These are phyloP conservation scores for Lepisosteus osseus DNA, from an alignment of 2,113 vertebrate genomes.

Conservation along the genomic window DNA sequence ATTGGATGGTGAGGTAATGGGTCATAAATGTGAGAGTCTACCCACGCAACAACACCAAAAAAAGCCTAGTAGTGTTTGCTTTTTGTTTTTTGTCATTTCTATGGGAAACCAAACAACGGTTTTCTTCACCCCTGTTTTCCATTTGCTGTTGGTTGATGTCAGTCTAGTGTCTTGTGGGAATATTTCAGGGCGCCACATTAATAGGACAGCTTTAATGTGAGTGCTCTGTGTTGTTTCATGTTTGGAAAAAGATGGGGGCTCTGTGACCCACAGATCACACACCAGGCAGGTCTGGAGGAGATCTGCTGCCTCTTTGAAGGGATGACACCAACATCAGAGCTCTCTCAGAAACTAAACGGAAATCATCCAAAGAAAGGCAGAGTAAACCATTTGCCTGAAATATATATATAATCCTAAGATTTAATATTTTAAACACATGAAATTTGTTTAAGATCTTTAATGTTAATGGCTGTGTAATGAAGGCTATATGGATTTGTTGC, in stretches of 20 bases:
- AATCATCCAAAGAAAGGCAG: neutral
- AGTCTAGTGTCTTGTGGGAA: neutral
- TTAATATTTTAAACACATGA: no score
- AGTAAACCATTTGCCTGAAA: no score
- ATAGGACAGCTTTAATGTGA: neutral
- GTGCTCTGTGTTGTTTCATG: neutral
- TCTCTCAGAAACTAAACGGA: neutral
- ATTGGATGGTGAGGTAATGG: no score
- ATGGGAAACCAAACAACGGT: neutral
- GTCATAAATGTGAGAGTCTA: neutral
- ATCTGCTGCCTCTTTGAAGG: neutral
- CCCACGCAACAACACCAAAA: neutral
- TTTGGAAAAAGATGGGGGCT: neutral
- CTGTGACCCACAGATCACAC: neutral
- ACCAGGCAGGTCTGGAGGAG: neutral
- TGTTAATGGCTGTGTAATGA: no score
- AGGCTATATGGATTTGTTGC: no score
- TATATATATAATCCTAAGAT: no score
- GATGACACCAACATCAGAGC: neutral
- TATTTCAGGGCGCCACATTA: constrained; percentile 5
- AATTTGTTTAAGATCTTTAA: no score
- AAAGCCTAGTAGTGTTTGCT: neutral
- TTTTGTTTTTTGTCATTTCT: constrained; percentile 3
- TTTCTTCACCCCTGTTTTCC: neutral
- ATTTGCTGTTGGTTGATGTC: neutral